Evolutionary conservation across 2,113 vertebrate genomes (phyloP).

Genomic region (Vulpes ferrilata): DNA sequence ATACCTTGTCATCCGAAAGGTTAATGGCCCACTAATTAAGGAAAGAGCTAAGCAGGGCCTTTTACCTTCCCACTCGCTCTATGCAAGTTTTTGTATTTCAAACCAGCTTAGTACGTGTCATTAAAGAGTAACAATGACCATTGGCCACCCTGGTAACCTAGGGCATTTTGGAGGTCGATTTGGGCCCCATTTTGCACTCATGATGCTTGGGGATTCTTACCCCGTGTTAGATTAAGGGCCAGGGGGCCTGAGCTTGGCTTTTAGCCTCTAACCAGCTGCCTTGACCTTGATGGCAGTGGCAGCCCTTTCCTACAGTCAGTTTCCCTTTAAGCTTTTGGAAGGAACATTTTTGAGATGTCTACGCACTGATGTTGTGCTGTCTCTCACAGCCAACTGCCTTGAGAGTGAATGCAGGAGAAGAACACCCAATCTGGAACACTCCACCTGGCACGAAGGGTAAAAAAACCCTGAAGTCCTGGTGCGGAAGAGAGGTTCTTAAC

Average conservation of each 20-base stretch:
- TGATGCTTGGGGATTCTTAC: background rate
- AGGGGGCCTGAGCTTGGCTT: background rate
- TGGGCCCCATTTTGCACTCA: background rate
- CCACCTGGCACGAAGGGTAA: background rate
- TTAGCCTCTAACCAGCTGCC: too few relatives aligned
- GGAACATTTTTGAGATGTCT: background rate
- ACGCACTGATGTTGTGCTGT: background rate
- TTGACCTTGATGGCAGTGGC: background rate
- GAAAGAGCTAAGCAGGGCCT: background rate
- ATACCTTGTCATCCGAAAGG: background rate
- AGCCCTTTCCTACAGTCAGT: background rate
- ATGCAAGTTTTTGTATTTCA: background rate
- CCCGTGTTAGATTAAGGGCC: background rate
- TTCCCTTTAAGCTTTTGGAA: constrained; percentile 10
- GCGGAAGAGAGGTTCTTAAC: background rate
- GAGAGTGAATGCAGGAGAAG: background rate
- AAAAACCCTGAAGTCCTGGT: too few relatives aligned
- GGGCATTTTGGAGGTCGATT: background rate
- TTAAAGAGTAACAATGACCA: background rate
- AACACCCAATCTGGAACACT: background rate
- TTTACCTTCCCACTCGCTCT: background rate
- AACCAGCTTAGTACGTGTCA: rapidly evolving
- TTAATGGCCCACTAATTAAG: background rate
- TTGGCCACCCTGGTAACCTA: background rate
- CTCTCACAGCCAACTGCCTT: background rate